phyloP scores from a whole-genome alignment of 2,797 vertebrate species.

The Pygocentrus nattereri region DNA sequence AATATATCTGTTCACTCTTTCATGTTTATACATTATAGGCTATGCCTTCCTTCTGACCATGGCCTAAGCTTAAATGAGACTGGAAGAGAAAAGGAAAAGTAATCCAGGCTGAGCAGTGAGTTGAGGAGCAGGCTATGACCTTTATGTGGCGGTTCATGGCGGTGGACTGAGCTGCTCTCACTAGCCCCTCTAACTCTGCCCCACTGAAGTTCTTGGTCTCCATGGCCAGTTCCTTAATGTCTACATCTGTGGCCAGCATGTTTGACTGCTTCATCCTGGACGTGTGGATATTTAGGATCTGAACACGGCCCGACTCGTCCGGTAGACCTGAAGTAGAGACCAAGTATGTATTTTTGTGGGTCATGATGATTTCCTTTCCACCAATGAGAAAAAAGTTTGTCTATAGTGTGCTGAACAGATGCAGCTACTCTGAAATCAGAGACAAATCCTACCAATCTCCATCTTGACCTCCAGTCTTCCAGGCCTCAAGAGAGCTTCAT shows the following conservation, averaged over 20 bases:
- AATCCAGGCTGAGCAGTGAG: no score
- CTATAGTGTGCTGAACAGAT: background rate
- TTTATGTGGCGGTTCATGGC: slow-evolving; percentile 98
- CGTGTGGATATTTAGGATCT: slow-evolving; percentile 95
- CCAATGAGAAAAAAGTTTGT: background rate
- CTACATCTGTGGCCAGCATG: slow-evolving; percentile 84
- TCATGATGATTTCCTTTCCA: background rate
- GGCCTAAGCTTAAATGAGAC: background rate
- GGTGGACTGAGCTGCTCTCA: slow-evolving; percentile 93
- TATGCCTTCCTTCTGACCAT: background rate
- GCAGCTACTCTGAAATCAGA: background rate
- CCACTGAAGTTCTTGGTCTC: slow-evolving; percentile 97
- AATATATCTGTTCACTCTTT: no score
- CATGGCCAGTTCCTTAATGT: slow-evolving; percentile 86
- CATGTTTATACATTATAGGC: no score
- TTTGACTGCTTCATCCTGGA: slow-evolving; percentile 88
- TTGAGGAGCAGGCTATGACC: slow-evolving; percentile 74
- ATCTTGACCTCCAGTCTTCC: slow-evolving; percentile 97
- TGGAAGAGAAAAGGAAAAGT: background rate
- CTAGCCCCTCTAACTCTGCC: slow-evolving; percentile 93
- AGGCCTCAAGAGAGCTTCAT: slow-evolving; percentile 93
- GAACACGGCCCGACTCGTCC: slow-evolving; percentile 89
- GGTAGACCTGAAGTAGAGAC: slow-evolving; percentile 82
- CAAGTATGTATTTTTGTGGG: background rate
- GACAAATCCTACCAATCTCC: slow-evolving; percentile 90